These are phyloP conservation scores for Bergia puertoricense DNA, from an alignment of 92 coral and sea anemone genomes.

Conservation along the genomic window DNA sequence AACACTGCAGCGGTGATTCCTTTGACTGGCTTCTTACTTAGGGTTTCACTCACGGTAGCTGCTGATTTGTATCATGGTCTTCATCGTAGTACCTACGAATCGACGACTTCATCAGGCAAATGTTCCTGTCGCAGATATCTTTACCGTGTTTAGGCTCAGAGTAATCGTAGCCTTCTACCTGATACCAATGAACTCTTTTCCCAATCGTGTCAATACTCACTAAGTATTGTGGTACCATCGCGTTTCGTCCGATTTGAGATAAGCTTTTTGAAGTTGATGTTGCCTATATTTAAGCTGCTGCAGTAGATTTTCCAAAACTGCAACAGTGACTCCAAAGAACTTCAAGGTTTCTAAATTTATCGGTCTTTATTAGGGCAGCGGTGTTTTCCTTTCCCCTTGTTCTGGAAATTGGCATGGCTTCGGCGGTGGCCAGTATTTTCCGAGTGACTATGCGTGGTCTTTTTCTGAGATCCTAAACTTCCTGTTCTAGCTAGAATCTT, in stretches of 20 bases:
- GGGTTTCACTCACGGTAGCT: constrained; percentile 54
- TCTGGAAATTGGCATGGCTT: no score
- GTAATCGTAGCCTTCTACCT: constrained; percentile 58
- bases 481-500: no score
- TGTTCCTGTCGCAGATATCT: constrained; percentile 63
- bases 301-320: constrained; percentile 59
- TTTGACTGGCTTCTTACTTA: constrained; percentile 59
- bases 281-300: constrained; percentile 33
- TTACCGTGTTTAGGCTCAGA: constrained; percentile 71
- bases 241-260: constrained; percentile 63
- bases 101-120: constrained; percentile 67
- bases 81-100: constrained; percentile 66
- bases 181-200: constrained; percentile 47
- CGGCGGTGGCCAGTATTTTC: no score
- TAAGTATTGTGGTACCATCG: constrained; percentile 69
- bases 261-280: constrained; percentile 43
- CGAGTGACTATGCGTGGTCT: no score
- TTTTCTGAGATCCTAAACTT: no score
- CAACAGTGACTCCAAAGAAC: no score
- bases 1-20: constrained; percentile 63
- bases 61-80: constrained; percentile 56
- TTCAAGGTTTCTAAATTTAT: no score
- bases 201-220: constrained; percentile 52
- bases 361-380: no score
- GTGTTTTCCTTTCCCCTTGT: no score